Evolutionary conservation across 2,113 vertebrate genomes (phyloP), one percentile per base, ranked within the genome.

Genomic region (Anhinga anhinga): DNA sequence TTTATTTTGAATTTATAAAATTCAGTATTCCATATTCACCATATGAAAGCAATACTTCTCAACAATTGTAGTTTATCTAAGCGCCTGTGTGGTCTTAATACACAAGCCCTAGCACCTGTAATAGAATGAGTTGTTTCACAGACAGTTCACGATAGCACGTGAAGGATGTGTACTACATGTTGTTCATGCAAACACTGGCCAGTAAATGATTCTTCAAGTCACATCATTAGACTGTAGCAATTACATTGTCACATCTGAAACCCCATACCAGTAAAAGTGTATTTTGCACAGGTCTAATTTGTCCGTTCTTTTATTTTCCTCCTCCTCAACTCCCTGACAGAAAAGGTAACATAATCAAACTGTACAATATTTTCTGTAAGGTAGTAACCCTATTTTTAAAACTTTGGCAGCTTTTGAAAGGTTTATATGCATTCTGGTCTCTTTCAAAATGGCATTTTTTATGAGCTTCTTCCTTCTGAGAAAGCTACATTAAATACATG

Each of bases 21-120:
- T 47, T 55, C n/a, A 38, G 1, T 61, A 49, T 92, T 86, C 32
- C 29, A 74, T 45, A 88, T 42, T 74, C 27, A 29, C 13, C 25
- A 40, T 34, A 25, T 59, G 9, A 73, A 22, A 85, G 10, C 5
- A 45, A 47, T 42, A 44, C 4, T 42, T 59, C 13, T 11, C 3
- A 49, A 58, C 12, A 81, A 14, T n/a, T 55, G 22, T 11, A 47
- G 14, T 65, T 70, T 58, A 56, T 38, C 40, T 67, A 49, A 38
- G 15, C 10, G 6, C 18, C 29, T 2, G 0, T n/a, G 25, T 83
- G 11, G 6, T 91, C 32, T 58, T 53, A 53, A 71, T 47, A 56
- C 0, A 2, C 32, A 82, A 71, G 16, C 7, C 9, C 11, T 82
- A 36, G 58, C 3, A 59, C 0, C 2, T 9, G 3, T 59, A 45